A percentile compares a stretch with the other conserved stretches of the same genome.
Evolutionary conservation across 2,888 invertebrate species (phyloP).

Genomic region (Sarcophaga caerulescens): DNA sequence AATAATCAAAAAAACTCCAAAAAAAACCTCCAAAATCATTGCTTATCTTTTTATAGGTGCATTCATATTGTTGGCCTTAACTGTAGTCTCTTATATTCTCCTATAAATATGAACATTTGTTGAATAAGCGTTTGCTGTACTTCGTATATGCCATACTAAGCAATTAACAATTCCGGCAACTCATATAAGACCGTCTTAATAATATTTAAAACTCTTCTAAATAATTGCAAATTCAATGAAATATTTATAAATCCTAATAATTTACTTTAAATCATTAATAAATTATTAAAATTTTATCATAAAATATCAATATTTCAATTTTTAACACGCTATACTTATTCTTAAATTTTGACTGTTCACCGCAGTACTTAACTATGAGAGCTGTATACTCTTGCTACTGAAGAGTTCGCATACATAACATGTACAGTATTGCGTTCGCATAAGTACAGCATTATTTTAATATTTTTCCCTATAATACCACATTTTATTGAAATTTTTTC

Average conservation of each 20-base stretch:
- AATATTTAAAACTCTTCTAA: background rate
- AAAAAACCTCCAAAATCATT: too few species aligned
- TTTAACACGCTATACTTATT: constrained; percentile 51
- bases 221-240: background rate
- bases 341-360: constrained; percentile 58
- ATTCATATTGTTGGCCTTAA: constrained; percentile 2
- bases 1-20: too few species aligned
- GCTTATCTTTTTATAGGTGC: background rate
- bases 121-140: constrained; percentile 56
- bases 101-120: constrained; percentile 62
- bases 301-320: constrained; percentile 24
- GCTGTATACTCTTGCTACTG: constrained; percentile 50
- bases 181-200: constrained; percentile 1
- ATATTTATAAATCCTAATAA: background rate
- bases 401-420: constrained; percentile 63
- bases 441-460: constrained; percentile 33
- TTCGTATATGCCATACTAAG: constrained; percentile 60
- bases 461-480: background rate
- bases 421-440: constrained; percentile 40
- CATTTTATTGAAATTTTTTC: background rate
- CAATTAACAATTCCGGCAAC: constrained; percentile 57
- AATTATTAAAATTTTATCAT: background rate
- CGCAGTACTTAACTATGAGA: constrained; percentile 61
- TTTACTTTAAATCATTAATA: background rate
- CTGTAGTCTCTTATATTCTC: constrained; percentile 57